Evolutionary conservation across 2,797 vertebrate genomes (phyloP).

Genomic region (Cossypha dichroa): DNA sequence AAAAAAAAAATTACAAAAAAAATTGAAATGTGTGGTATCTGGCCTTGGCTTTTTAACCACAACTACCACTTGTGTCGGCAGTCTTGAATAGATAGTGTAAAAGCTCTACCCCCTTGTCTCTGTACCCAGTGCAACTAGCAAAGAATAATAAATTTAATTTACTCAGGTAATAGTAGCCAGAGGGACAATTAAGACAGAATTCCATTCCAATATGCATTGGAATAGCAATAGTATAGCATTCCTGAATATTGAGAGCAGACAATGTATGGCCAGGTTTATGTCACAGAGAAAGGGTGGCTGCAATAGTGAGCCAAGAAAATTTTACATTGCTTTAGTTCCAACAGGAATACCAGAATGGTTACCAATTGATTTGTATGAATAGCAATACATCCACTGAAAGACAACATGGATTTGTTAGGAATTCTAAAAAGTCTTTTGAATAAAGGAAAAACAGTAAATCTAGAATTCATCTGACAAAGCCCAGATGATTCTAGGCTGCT

Average conservation of each 20-base stretch:
- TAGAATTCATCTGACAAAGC: neutral
- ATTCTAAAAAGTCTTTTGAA: neutral
- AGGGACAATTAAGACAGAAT: neutral
- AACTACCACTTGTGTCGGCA: fast-evolving
- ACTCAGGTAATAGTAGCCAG: neutral
- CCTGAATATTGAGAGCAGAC: neutral
- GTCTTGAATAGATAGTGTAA: neutral
- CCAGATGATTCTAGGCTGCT: neutral
- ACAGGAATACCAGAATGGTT: neutral
- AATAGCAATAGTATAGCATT: neutral
- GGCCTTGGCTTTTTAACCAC: neutral
- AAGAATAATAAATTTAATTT: neutral
- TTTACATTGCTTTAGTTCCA: neutral
- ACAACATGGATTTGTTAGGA: neutral
- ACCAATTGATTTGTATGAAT: neutral
- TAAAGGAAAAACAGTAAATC: neutral
- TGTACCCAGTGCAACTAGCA: neutral
- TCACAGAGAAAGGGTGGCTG: neutral
- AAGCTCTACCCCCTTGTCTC: neutral
- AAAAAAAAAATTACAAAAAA: too few species aligned
- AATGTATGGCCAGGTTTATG: neutral
- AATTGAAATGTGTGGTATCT: neutral
- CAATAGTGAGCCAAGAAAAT: neutral
- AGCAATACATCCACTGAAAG: neutral
- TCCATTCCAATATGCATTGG: neutral